These are phyloP conservation scores for Barnardius zonarius DNA, from an alignment of 2,113 vertebrate genomes.

Conservation along the genomic window DNA sequence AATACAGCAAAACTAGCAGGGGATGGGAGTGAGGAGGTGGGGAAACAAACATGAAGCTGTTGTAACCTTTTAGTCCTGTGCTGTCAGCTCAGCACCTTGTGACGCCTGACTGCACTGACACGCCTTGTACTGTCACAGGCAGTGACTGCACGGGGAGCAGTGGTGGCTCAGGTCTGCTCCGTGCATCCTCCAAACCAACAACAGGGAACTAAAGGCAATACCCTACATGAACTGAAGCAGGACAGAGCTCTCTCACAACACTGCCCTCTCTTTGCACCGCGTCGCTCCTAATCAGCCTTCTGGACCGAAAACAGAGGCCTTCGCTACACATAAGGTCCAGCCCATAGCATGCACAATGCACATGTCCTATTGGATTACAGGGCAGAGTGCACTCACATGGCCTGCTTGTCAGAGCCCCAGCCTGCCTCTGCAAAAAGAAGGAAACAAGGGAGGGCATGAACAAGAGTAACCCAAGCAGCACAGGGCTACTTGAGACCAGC, in stretches of 20 bases:
- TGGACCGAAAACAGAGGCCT: background rate
- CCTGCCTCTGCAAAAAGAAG: background rate
- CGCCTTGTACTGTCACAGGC: background rate
- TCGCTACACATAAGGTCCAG: background rate
- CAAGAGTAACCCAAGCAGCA: background rate
- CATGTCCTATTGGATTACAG: conserved; percentile 61
- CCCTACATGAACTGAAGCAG: background rate
- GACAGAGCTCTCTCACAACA: background rate
- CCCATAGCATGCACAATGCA: conserved; percentile 29
- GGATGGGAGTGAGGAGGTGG: background rate
- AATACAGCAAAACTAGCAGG: background rate
- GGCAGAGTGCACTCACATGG: conserved; percentile 34
- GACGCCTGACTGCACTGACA: background rate
- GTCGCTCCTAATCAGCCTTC: conserved; percentile 45
- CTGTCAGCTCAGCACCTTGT: background rate
- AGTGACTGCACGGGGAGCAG: background rate
- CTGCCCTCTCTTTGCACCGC: background rate
- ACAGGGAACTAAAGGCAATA: background rate
- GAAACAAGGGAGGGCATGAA: background rate
- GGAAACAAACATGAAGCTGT: background rate
- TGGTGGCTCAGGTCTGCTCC: background rate
- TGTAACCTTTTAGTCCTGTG: background rate
- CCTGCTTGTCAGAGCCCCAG: background rate
- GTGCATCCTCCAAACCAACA: background rate
- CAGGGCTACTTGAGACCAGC: background rate